Conservation (phyloP, 1,140 invertebrate genomes). For the Bombus affinis region DNA sequence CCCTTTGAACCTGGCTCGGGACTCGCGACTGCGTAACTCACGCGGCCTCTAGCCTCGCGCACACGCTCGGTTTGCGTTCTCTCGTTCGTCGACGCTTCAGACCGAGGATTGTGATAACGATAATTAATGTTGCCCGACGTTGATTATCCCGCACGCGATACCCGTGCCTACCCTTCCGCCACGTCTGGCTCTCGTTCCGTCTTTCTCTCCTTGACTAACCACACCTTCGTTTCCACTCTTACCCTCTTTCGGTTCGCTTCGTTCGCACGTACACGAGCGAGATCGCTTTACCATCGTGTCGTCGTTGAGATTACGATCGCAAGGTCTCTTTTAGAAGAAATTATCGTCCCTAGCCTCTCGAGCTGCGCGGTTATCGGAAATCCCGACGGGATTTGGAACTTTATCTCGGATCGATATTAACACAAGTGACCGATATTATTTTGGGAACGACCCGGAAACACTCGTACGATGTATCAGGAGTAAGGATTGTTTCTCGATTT, state of each 20-base stretch:
- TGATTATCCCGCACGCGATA: constrained; percentile 74
- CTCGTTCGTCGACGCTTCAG: constrained; percentile 72
- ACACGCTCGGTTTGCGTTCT: constrained; percentile 54
- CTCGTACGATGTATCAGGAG: constrained; percentile 47
- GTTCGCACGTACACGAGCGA: neutral
- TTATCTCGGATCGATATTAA: constrained; percentile 1
- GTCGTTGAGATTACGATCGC: neutral
- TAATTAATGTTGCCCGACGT: constrained; percentile 78
- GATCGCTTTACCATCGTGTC: neutral
- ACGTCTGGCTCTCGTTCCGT: constrained; percentile 22
- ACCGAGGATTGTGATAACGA: constrained; percentile 75
- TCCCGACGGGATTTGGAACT: neutral
- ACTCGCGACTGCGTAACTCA: constrained; percentile 55
- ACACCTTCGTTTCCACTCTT: neutral
- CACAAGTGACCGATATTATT: neutral
- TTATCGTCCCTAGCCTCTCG: neutral
- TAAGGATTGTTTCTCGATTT: constrained; percentile 55
- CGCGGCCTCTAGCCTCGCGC: constrained; percentile 33
- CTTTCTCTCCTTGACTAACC: neutral
- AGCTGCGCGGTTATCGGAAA: neutral
- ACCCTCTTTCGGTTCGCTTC: neutral
- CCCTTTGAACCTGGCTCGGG: constrained; percentile 58
- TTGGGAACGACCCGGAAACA: constrained; percentile 21
- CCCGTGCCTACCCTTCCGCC: constrained; percentile 15
- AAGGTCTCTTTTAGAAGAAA: neutral